Evolutionary conservation across 2,113 vertebrate genomes (phyloP).

Genomic region (Toxotes chatareus): DNA sequence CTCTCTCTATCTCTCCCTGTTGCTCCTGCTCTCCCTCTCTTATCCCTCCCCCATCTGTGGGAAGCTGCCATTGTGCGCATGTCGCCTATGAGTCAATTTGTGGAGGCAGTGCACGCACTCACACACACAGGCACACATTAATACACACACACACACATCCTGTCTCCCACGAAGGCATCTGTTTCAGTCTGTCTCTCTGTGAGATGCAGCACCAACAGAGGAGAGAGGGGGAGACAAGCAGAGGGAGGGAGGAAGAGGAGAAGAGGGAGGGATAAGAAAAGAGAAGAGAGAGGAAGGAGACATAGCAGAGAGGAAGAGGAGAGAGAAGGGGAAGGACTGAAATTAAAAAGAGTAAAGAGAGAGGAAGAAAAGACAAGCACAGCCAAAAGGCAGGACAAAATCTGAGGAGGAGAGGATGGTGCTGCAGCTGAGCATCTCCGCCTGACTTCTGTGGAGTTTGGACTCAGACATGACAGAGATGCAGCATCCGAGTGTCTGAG

Average conservation of each 20-base stretch:
- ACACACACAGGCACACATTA: conserved; percentile 27
- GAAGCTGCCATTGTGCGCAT: conserved; percentile 81
- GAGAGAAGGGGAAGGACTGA: conserved; percentile 23
- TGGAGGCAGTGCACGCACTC: conserved; percentile 74
- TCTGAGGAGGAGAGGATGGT: conserved; percentile 44
- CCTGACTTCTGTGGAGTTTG: conserved; percentile 76
- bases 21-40: conserved; percentile 57
- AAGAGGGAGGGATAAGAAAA: neutral
- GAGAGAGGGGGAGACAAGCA: conserved; percentile 55
- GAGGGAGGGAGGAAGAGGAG: conserved; percentile 50
- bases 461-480: conserved; percentile 53
- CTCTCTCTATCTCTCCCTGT: conserved; percentile 41
- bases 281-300: neutral
- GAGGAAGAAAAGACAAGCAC: conserved; percentile 14
- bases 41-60: conserved; percentile 81
- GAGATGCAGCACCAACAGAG: conserved; percentile 75
- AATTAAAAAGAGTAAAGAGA: conserved; percentile 36
- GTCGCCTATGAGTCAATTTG: conserved; percentile 82
- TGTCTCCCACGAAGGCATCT: conserved; percentile 81
- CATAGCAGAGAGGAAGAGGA: conserved; percentile 31
- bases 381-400: neutral
- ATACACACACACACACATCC: conserved; percentile 12
- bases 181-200: conserved; percentile 78
- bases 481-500: conserved; percentile 53
- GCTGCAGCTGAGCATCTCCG: conserved; percentile 42